Evolutionary conservation across 2,113 vertebrate genomes (phyloP), one percentile per base, ranked within the genome.

Genomic region (Campylomormyrus tamandua): DNA sequence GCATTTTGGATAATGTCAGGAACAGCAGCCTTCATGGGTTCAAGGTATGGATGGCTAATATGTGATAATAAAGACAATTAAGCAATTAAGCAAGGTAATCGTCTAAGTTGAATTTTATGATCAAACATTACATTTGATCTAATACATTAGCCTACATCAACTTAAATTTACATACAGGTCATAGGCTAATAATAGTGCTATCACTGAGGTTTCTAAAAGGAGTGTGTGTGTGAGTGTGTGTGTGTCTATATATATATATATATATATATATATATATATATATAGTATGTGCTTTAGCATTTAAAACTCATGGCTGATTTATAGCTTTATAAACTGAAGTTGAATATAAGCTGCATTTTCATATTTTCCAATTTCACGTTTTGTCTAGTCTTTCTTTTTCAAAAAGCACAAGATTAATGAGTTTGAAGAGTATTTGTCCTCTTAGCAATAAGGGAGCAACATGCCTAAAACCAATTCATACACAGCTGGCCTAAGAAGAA

Each of bases 321-420:
- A 50, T 49, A 87, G 85, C 48, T 56, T 56, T 87, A 46, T 88
- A 88, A 24, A 88, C 35, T 94, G 91, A 95, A 93, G 92, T 94
- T 95, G 94, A 77, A 95, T 94, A 94, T 94, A 95, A 95, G 94
- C 93, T 91, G 93, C 91, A 94, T 92, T 94, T 95, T 95, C 93
- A 95, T 94, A 95, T 95, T 94, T 95, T 94, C 95, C 91, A 94
- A 92, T 94, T 95, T 95, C 93, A 95, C 93, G 93, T 95, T 93
- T 95, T 94, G 93, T 93, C 93, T 92, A 94, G 94, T 94, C 94
- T 93, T 92, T 95, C 94, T 91, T 93, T 94, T 94, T 94, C 94
- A 91, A 93, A 89, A 91, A 92, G 93, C 94, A 90, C 89, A 94
- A 94, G 94, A 96, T 96, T 94, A 94, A 95, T 94, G 93, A 93